Conservation (phyloP, 2,113 vertebrate genomes). For the Sminthopsis crassicaudata region DNA sequence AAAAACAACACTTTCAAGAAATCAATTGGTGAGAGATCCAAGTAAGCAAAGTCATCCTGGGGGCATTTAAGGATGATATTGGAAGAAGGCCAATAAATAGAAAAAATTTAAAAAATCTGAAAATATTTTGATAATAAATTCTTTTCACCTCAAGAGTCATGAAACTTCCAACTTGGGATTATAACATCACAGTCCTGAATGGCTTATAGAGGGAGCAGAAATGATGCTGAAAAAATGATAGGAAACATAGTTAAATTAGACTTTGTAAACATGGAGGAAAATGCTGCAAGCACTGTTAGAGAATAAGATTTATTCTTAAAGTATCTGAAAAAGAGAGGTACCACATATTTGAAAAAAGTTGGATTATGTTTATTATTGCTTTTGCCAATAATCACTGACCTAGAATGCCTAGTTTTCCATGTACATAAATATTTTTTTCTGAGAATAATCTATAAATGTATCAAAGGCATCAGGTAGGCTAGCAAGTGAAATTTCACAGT, state of each 20-base stretch:
- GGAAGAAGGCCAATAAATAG: neutral
- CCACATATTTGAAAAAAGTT: neutral
- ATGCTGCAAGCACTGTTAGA: neutral
- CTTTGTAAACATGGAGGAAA: neutral
- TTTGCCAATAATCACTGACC: neutral
- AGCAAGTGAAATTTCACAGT: neutral
- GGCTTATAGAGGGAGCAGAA: neutral
- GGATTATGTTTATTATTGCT: neutral
- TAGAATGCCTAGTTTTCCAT: neutral
- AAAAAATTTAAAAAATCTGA: neutral
- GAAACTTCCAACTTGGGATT: neutral
- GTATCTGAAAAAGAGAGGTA: neutral
- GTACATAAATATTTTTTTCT: neutral
- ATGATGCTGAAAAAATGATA: neutral
- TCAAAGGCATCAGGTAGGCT: neutral
- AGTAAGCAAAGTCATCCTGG: slow-evolving; percentile 1
- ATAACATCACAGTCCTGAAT: neutral
- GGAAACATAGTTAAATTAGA: neutral
- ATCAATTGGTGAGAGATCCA: neutral
- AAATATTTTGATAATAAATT: neutral
- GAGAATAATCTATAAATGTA: neutral
- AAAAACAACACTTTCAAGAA: neutral
- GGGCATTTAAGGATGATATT: neutral
- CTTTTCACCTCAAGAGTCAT: neutral
- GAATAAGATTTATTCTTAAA: neutral